Evolutionary conservation across 2,888 invertebrate genomes (phyloP).

Genomic region (Callimorpha dominula): DNA sequence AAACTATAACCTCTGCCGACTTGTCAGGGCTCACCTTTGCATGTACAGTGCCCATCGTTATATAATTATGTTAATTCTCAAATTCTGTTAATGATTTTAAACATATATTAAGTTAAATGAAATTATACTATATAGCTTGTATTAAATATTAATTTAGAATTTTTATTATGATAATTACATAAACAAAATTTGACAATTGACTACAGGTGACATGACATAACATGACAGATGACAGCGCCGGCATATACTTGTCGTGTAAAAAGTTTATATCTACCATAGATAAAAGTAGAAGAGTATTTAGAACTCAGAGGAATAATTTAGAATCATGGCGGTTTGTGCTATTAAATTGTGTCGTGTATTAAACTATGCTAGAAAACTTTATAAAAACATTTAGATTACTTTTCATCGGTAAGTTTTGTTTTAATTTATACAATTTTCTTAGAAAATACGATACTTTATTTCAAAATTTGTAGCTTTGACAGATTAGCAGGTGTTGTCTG

Average conservation of each 20-base stretch:
- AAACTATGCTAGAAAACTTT: no score
- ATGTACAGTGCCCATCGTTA: constrained; percentile 20
- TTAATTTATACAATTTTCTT: no score
- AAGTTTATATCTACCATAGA: not conserved
- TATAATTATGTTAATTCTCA: constrained; percentile 6
- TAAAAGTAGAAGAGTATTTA: no score
- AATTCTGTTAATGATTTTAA: constrained; percentile 4
- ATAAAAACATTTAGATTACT: no score
- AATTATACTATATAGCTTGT: not conserved
- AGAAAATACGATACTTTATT: no score
- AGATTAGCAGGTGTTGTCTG: no score
- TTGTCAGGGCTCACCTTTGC: constrained; percentile 13
- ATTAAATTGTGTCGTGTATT: no score
- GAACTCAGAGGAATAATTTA: no score
- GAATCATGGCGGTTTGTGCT: no score
- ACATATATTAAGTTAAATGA: constrained; percentile 9
- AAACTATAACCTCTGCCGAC: constrained; percentile 7
- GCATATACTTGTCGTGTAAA: not conserved
- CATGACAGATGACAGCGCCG: not conserved
- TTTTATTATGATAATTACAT: constrained; percentile 68
- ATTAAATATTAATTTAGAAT: constrained; percentile 55
- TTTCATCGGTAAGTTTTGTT: no score
- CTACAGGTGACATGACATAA: not conserved
- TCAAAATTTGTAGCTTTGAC: no score
- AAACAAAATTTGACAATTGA: constrained; percentile 51